A percentile compares a stretch with the other conserved stretches of the same genome.
Evolutionary conservation across 2,113 vertebrate genomes (phyloP).

Genomic region (Uria lomvia): DNA sequence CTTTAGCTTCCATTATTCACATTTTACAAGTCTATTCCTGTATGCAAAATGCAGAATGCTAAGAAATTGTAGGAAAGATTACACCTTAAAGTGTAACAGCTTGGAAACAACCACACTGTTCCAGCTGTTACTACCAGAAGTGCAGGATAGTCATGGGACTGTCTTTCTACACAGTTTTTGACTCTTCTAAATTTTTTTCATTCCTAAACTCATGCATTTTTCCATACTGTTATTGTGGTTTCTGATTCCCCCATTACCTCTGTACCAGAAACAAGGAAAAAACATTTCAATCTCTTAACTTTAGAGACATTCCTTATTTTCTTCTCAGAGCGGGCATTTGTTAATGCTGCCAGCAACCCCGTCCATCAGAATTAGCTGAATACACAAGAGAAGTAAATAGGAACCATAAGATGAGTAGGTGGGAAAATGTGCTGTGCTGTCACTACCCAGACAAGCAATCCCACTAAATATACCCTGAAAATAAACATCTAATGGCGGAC

Average conservation of each 20-base stretch:
- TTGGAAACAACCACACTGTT: neutral
- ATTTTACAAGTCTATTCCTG: neutral
- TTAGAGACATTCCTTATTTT: neutral
- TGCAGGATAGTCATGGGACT: neutral
- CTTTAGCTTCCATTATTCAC: neutral
- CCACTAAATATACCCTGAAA: neutral
- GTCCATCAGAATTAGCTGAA: neutral
- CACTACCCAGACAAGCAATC: neutral
- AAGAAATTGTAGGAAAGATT: neutral
- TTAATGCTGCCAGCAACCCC: neutral
- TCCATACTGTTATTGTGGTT: neutral
- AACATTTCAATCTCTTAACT: neutral
- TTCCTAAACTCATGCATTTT: neutral
- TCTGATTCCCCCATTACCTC: neutral
- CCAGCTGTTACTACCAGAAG: neutral
- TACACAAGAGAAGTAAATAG: neutral
- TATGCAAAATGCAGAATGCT: neutral
- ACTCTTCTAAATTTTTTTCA: neutral
- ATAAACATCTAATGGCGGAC: neutral
- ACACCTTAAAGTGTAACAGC: neutral
- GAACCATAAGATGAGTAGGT: neutral
- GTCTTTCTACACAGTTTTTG: neutral
- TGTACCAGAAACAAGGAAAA: neutral
- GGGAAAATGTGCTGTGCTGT: neutral
- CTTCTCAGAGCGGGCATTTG: neutral